Conservation (phyloP, 1,140 invertebrate genomes). For the Pogonomyrmex californicus region DNA sequence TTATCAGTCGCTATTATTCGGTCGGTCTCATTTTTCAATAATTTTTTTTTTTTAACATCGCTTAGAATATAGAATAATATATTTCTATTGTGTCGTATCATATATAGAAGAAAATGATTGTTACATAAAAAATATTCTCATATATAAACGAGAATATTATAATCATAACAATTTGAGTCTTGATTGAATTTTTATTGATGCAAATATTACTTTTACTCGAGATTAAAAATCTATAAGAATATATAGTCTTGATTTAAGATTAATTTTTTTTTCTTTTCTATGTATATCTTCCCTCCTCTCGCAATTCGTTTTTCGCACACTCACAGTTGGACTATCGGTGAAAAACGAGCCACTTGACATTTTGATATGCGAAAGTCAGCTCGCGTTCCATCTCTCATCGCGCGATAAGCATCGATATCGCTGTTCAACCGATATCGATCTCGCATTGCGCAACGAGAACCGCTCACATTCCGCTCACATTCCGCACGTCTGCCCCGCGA, state of each 20-base stretch:
- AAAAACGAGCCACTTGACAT: background rate
- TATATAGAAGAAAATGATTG: no score
- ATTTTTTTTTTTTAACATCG: background rate
- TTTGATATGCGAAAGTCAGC: background rate
- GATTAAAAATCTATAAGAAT: no score
- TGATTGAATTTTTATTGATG: no score
- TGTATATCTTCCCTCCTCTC: background rate
- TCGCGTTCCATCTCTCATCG: background rate
- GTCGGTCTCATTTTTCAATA: background rate
- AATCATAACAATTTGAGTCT: no score
- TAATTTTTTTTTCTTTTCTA: no score
- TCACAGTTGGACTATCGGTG: background rate
- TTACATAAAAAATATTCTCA: no score
- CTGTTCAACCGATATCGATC: background rate
- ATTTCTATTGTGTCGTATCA: background rate
- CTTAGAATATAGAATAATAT: background rate
- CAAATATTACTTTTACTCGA: no score
- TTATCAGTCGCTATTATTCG: constrained; percentile 38
- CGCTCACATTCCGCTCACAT: background rate
- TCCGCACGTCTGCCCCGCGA: constrained; percentile 6
- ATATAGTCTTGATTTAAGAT: no score
- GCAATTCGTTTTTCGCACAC: background rate
- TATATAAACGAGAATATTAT: no score
- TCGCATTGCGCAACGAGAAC: no score
- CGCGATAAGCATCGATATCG: constrained; percentile 18